phyloP scores from a whole-genome alignment of 2,888 invertebrate species.

The Epinotia ramella region DNA sequence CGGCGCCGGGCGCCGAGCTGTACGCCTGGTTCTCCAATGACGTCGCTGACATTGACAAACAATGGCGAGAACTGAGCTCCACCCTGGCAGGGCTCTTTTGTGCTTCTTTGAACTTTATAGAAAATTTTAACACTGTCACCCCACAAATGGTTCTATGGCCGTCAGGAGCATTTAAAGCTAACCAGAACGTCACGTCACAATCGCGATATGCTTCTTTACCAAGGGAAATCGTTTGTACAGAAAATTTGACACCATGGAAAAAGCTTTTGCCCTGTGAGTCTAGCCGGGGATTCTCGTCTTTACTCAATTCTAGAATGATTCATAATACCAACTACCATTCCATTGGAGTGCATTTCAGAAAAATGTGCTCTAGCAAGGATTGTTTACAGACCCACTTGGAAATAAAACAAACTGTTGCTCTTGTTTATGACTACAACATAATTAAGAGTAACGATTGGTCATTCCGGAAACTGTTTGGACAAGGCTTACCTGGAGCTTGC shows the following conservation, averaged over 20 bases:
- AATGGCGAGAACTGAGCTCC: constrained; percentile 95
- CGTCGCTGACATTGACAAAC: constrained; percentile 89
- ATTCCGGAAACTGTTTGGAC: constrained; percentile 93
- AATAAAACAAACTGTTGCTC: constrained; percentile 93
- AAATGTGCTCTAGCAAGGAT: constrained; percentile 87
- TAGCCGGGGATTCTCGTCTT: constrained; percentile 93
- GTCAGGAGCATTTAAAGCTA: constrained; percentile 84
- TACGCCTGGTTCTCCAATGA: constrained; percentile 95
- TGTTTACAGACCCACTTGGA: constrained; percentile 89
- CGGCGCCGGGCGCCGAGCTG: constrained; percentile 97
- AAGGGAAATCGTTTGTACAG: constrained; percentile 98
- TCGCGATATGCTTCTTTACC: constrained; percentile 96
- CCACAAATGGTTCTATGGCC: constrained; percentile 95
- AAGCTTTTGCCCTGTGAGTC: constrained; percentile 98
- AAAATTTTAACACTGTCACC: constrained; percentile 91
- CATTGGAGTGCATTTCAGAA: constrained; percentile 93
- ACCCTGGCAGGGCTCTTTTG: constrained; percentile 98
- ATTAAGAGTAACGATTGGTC: constrained; percentile 92
- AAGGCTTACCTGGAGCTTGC: constrained; percentile 92
- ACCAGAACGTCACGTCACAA: constrained; percentile 81
- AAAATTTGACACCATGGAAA: constrained; percentile 99
- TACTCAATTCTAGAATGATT: constrained; percentile 95
- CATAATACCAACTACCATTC: constrained; percentile 98
- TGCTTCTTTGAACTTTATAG: constrained; percentile 97
- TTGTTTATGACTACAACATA: constrained; percentile 93